Evolutionary conservation across 2,888 invertebrate genomes (phyloP), one percentile per base, ranked within the genome.

Genomic region (Lottia scabra): DNA sequence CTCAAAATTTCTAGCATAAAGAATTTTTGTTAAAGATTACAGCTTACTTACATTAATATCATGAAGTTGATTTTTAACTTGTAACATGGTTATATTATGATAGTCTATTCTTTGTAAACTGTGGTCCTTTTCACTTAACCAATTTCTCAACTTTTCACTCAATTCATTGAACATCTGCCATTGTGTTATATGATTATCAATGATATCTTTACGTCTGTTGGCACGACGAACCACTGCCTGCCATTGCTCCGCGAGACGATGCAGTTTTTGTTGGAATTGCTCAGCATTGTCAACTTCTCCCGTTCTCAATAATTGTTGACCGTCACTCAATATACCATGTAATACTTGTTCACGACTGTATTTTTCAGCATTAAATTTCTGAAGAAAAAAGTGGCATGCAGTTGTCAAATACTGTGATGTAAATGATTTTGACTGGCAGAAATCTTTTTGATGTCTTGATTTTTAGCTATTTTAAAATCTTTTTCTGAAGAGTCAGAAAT

Each of bases 221-320:
- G 85, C 82, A 71, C 86, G 76, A 56, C 80, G 72, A 16, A 84
- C 76, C 19, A 88, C 86, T 77, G 84, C 86, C 79, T 87, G 86
- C 88, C 88, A 89, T 77, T 88, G 88, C 48, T 86, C 85, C 68
- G 87, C 83, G 77, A 89, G 79, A 71, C 85, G 79, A 30, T 76
- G 72, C 26, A 89, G 85, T 71, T 87, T 88, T 65, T 81, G 82
- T 75, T 86, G 83, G 72, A 89, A 88, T 62, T 85, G 85, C n/a
- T 80, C 80, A 19, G 75, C 80, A 72, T 87, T 83, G 46, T 84
- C 83, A 16, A 84, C 80, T 68, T 85, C 84, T 8, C 85, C 86
- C 26, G 80, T 78, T 63, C 78, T 77, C 79, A 87, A 74, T 84
- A 87, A 84, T 72, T 83, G 83, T 68, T 85, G 83, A 6, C 88